Evolutionary conservation across 2,797 vertebrate species (phyloP), one percentile per base, ranked within the genome.

Genomic region (Fistularia commersonii): DNA sequence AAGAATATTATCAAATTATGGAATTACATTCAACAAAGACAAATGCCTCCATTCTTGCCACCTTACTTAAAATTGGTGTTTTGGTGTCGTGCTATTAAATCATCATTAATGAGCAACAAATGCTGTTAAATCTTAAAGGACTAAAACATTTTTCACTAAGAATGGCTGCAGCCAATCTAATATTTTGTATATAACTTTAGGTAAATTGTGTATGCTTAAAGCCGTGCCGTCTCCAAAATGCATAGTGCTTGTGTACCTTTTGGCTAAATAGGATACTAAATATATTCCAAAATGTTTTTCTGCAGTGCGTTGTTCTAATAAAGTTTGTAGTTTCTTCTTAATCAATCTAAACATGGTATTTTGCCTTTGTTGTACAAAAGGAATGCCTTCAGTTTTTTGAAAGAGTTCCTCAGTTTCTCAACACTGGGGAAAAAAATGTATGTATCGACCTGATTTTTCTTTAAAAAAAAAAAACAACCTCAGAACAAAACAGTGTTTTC

Each of bases 201-300:
- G 54, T 79, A 66, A 85, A 75, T 53, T 88, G 79, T 87, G 81
- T 82, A 66, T 89, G 83, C 68, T 88, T 77, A 65, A 85, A 90
- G 77, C 72, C 84, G 80, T 88, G 76, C 69, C 77, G 81, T 87
- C 80, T 81, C 76, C 64, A 83, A 87, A 88, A 87, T 88, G 83
- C 86, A 77, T 75, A 76, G 80, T 82, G 72, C 81, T 85, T 91
- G 88, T 91, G 85, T 91, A 84, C 74, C 68, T 75, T 85, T 87
- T 84, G 82, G 80, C 83, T 90, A 91, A 91, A 89, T 91, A 91
- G 90, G 84, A 81, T 86, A 79, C 87, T 88, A 90, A 90, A 89
- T 84, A 77, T 86, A 84, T 87, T 78, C 79, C 81, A 84, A 87
- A 87, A 83, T 91, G 81, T 91, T 79, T 88, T 88, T 85, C 84